Conservation (phyloP, 2,797 vertebrate genomes). For the Poecilia wingei region DNA sequence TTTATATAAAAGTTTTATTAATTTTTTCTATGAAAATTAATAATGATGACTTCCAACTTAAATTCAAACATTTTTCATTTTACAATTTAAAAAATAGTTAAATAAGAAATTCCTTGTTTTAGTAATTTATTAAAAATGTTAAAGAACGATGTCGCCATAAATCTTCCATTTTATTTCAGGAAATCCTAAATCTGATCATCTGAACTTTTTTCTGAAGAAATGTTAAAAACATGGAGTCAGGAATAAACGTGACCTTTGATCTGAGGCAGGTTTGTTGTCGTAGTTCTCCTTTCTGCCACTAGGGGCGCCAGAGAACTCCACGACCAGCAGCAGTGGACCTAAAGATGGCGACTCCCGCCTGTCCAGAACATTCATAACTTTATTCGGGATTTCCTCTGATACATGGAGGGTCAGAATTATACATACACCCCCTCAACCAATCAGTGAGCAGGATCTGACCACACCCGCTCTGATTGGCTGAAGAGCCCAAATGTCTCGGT, state of each 20-base stretch:
- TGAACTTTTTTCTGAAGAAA: neutral
- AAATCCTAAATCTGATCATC: neutral
- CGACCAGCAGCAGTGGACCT: neutral
- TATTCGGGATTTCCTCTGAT: neutral
- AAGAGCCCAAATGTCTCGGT: neutral
- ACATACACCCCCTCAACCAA: neutral
- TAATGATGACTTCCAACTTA: too few relatives aligned
- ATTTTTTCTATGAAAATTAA: too few relatives aligned
- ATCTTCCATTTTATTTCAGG: neutral
- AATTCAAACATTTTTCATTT: too few relatives aligned
- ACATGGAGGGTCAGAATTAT: neutral
- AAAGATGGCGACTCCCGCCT: neutral
- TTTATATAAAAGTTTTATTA: too few relatives aligned
- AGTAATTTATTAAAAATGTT: neutral
- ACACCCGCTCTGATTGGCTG: neutral
- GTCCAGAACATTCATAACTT: neutral
- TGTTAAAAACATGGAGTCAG: neutral
- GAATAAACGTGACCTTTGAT: neutral
- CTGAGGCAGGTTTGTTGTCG: neutral
- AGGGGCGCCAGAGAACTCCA: neutral
- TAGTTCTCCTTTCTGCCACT: neutral
- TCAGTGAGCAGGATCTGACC: neutral
- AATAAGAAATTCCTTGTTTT: neutral
- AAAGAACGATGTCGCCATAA: neutral
- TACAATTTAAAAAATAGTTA: too few relatives aligned